These are phyloP conservation scores for Spilarctia lutea DNA, from an alignment of 2,888 invertebrate species.

Conservation along the genomic window DNA sequence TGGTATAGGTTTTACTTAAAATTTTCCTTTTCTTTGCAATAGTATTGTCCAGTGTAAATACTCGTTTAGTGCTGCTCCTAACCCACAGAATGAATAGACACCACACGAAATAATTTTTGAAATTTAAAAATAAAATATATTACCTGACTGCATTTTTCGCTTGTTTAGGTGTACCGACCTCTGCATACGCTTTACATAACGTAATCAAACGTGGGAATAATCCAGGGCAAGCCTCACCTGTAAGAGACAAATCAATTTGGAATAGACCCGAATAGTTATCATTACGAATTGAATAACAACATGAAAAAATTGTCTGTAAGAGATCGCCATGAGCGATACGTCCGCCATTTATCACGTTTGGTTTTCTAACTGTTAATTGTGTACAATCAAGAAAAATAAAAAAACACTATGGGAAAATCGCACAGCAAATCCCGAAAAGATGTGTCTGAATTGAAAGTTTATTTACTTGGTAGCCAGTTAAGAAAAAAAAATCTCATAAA, in stretches of 20 bases:
- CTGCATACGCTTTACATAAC: conserved; percentile 95
- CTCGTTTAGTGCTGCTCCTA: too few species aligned
- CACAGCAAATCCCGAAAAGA: neutral
- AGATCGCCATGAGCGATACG: too few species aligned
- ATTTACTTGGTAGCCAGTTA: neutral
- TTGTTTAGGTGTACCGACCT: conserved; percentile 96
- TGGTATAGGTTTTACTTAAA: too few species aligned
- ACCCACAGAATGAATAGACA: too few species aligned
- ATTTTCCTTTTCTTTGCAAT: too few species aligned
- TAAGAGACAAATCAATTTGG: neutral
- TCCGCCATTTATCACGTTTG: too few species aligned
- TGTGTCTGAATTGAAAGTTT: neutral
- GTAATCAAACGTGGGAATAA: conserved; percentile 93
- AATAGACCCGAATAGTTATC: neutral
- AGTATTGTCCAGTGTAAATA: too few species aligned
- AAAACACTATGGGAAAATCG: too few species aligned
- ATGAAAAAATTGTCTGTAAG: too few species aligned
- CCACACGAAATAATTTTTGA: neutral
- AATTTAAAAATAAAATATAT: conserved; percentile 9
- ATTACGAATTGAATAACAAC: neutral
- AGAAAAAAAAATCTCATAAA: too few species aligned
- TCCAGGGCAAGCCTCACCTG: conserved; percentile 91
- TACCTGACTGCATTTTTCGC: conserved; percentile 96
- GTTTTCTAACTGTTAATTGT: too few species aligned
- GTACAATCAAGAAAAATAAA: too few species aligned